Conservation (phyloP, 92 coral and sea anemone genomes). For the Porites evermanni region DNA sequence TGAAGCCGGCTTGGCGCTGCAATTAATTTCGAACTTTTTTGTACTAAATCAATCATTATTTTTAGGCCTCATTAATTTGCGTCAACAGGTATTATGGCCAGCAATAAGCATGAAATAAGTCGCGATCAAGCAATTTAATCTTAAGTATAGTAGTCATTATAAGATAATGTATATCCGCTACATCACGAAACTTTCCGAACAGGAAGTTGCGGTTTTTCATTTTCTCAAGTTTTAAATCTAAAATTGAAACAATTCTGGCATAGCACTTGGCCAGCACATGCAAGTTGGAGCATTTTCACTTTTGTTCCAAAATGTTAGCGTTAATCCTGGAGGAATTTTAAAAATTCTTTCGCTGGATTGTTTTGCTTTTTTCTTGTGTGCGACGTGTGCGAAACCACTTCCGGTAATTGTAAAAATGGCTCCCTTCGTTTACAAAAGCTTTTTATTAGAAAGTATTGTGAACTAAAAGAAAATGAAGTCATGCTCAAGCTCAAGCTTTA, state of each 20-base stretch:
- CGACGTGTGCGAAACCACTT: neutral
- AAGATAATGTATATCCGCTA: neutral
- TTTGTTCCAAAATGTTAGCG: neutral
- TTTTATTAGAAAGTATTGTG: neutral
- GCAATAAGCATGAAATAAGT: neutral
- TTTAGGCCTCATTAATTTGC: no score
- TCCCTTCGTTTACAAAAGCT: slow-evolving; percentile 18
- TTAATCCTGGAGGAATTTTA: neutral
- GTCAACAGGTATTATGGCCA: neutral
- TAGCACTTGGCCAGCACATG: neutral
- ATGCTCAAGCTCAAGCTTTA: neutral
- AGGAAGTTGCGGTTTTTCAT: slow-evolving; percentile 15
- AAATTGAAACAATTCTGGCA: neutral
- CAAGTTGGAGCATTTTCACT: neutral
- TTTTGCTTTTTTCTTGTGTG: neutral
- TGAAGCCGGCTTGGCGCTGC: no score
- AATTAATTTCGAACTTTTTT: no score
- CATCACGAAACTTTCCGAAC: neutral
- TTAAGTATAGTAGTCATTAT: neutral
- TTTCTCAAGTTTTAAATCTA: neutral
- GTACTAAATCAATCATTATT: no score
- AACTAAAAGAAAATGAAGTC: neutral
- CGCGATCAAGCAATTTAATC: neutral
- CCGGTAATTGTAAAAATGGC: neutral
- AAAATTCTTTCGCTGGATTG: neutral